Conservation (phyloP, 1,140 invertebrate species). For the fruit fly (Drosophila melanogaster) region DNA sequence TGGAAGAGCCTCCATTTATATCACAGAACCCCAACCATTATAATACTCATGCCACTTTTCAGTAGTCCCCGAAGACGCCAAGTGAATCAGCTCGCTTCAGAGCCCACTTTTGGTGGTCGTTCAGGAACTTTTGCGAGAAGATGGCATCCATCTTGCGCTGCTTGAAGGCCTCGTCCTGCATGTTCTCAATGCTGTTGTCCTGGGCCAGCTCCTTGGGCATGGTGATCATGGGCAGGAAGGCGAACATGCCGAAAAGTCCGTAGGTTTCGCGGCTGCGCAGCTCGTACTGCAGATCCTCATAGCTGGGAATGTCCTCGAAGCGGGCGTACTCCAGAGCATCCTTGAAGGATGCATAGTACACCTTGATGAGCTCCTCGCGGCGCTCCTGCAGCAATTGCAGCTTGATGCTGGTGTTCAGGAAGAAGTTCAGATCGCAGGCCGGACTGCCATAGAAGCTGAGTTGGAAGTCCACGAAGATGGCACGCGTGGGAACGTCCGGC, state of each 20-base stretch:
- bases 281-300: constrained; percentile 73
- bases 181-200: constrained; percentile 70
- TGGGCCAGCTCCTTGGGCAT: constrained; percentile 65
- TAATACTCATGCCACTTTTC: not conserved
- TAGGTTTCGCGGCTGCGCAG: constrained; percentile 77
- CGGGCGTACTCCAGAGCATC: constrained; percentile 79
- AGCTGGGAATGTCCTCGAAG: constrained; percentile 84
- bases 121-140: constrained; percentile 58
- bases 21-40: constrained; percentile 7
- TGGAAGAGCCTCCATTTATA: not conserved
- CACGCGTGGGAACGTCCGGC: constrained; percentile 84
- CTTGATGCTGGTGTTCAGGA: constrained; percentile 73
- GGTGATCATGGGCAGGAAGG: constrained; percentile 70
- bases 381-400: constrained; percentile 66
- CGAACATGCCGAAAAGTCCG: constrained; percentile 69
- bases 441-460: constrained; percentile 76
- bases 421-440: constrained; percentile 77
- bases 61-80: constrained; percentile 73
- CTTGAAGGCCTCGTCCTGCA: constrained; percentile 59
- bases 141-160: constrained; percentile 59
- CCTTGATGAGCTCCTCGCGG: constrained; percentile 78
- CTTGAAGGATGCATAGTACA: constrained; percentile 71
- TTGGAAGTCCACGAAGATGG: constrained; percentile 86
- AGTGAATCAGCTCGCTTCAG: constrained; percentile 64
- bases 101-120: constrained; percentile 61